A percentile compares a stretch with the other conserved stretches of the same genome.
These are phyloP conservation scores for Epiblema foenella DNA, from an alignment of 2,888 invertebrate species.

Conservation along the genomic window DNA sequence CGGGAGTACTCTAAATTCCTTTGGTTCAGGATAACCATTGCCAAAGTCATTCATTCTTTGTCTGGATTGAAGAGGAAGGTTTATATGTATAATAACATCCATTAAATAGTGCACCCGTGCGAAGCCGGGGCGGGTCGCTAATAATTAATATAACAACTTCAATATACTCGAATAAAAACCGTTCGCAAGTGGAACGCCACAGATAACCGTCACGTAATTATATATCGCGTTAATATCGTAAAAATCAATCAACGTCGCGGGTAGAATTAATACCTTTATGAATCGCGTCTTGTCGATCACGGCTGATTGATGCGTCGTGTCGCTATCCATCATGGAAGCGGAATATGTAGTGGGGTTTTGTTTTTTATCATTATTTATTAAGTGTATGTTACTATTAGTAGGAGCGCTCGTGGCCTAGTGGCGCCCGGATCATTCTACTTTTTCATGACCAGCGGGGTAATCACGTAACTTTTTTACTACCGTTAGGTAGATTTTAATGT, in stretches of 20 bases:
- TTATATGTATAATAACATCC: no score
- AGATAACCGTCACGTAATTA: constrained; percentile 53
- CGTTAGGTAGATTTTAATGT: no score
- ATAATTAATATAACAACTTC: not conserved
- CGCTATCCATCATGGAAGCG: constrained; percentile 53
- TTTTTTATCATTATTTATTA: not conserved
- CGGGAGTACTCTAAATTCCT: no score
- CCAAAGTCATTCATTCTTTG: no score
- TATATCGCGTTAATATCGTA: constrained; percentile 68
- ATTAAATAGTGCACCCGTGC: no score
- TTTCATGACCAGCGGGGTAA: no score
- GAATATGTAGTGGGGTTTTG: constrained; percentile 18
- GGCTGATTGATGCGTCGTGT: constrained; percentile 73
- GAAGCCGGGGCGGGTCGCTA: no score
- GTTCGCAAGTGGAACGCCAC: constrained; percentile 31
- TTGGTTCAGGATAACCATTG: no score
- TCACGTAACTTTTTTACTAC: no score
- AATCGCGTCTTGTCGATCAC: constrained; percentile 77
- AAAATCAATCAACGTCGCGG: constrained; percentile 73
- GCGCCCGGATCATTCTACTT: no score
- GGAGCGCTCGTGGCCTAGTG: no score
- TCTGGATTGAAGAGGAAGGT: no score
- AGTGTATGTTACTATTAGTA: not conserved
- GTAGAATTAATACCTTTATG: constrained; percentile 76
- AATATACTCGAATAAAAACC: not conserved